Evolutionary conservation across 2,888 invertebrate genomes (phyloP).

Genomic region (Apamea sordens): DNA sequence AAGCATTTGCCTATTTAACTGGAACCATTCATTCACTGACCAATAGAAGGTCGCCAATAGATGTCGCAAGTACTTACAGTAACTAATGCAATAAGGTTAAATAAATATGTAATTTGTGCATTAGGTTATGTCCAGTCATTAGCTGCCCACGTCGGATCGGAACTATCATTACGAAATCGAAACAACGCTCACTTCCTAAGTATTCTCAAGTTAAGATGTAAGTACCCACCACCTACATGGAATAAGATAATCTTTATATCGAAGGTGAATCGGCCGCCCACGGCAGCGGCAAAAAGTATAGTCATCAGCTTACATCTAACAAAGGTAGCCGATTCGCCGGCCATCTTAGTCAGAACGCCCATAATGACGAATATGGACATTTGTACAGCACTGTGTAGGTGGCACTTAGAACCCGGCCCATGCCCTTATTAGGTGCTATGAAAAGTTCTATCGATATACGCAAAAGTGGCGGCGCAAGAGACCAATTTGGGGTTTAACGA

Average conservation of each 20-base stretch:
- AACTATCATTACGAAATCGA: slow-evolving; percentile 78
- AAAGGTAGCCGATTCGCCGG: slow-evolving; percentile 87
- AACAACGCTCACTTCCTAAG: slow-evolving; percentile 78
- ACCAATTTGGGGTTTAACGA: slow-evolving; percentile 46
- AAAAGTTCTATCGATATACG: slow-evolving; percentile 72
- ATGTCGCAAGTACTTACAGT: slow-evolving; percentile 49
- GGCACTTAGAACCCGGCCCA: slow-evolving; percentile 82
- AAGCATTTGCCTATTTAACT: slow-evolving; percentile 43
- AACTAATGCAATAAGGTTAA: slow-evolving; percentile 63
- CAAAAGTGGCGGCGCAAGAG: slow-evolving; percentile 43
- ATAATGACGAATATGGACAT: slow-evolving; percentile 88
- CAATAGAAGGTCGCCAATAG: slow-evolving; percentile 53
- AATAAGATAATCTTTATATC: slow-evolving; percentile 82
- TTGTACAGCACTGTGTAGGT: slow-evolving; percentile 85
- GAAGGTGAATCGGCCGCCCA: slow-evolving; percentile 89
- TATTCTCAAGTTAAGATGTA: slow-evolving; percentile 70
- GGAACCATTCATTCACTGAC: slow-evolving; percentile 39
- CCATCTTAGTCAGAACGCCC: slow-evolving; percentile 85
- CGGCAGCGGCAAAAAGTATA: slow-evolving; percentile 79
- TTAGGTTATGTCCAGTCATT: slow-evolving; percentile 66
- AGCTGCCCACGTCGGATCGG: slow-evolving; percentile 75
- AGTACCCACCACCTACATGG: slow-evolving; percentile 82
- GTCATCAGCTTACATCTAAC: slow-evolving; percentile 85
- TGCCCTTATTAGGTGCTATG: slow-evolving; percentile 80
- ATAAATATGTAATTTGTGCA: slow-evolving; percentile 68